A percentile compares a stretch with the other conserved stretches of the same genome.
Evolutionary conservation across 2,113 vertebrate genomes (phyloP).

Genomic region (Stegastes partitus): DNA sequence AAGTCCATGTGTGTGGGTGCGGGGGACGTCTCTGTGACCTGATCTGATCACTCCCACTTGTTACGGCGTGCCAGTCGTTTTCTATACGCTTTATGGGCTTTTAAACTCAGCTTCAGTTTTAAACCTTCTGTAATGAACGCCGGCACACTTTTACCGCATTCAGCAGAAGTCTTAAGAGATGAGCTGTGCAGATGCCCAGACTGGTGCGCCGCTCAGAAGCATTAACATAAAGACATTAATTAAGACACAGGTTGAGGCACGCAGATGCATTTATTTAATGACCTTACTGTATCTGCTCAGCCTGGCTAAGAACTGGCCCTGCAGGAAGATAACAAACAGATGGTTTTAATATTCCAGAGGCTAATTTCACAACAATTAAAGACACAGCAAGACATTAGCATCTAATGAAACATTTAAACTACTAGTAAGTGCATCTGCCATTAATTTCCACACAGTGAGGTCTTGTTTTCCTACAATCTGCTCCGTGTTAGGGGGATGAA

Average conservation of each 20-base stretch:
- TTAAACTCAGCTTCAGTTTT: constrained; percentile 41
- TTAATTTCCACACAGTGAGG: constrained; percentile 95
- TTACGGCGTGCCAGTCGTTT: constrained; percentile 37
- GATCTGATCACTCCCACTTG: constrained; percentile 58
- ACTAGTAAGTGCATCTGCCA: constrained; percentile 95
- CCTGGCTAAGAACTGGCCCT: constrained; percentile 90
- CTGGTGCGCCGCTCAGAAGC: not conserved
- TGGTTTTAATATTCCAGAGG: constrained; percentile 98
- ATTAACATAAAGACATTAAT: constrained; percentile 61
- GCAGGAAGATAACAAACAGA: constrained; percentile 96
- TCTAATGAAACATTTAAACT: constrained; percentile 99
- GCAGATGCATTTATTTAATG: constrained; percentile 65
- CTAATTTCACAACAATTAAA: constrained; percentile 99
- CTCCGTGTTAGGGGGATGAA: constrained; percentile 90
- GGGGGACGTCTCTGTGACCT: constrained; percentile 51
- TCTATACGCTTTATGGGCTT: constrained; percentile 44
- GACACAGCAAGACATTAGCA: constrained; percentile 97
- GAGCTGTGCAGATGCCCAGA: not conserved
- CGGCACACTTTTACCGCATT: constrained; percentile 4
- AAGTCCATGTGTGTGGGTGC: constrained; percentile 15
- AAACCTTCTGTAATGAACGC: constrained; percentile 37
- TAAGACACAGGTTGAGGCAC: constrained; percentile 62
- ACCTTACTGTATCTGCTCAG: constrained; percentile 56
- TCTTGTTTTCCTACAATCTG: constrained; percentile 95
- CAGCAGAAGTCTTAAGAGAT: not conserved